These are phyloP conservation scores for Willowsia nigromaculata DNA, from an alignment of 2,888 invertebrate species.

Conservation along the genomic window DNA sequence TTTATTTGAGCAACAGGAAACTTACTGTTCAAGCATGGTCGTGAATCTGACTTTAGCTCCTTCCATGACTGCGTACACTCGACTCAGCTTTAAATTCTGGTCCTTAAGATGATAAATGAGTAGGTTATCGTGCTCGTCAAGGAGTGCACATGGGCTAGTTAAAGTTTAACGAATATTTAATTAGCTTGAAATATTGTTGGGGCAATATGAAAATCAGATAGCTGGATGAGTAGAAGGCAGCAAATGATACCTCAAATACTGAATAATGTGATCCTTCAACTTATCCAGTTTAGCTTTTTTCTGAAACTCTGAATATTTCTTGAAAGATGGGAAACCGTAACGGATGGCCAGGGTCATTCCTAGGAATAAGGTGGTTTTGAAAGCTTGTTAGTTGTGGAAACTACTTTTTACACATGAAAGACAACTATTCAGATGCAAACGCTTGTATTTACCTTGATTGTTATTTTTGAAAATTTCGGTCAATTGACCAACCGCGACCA, in stretches of 20 bases:
- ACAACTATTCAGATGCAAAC: too few species aligned
- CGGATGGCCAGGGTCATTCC: slow-evolving; percentile 60
- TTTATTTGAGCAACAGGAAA: background rate
- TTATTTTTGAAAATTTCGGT: slow-evolving; percentile 57
- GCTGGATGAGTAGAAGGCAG: too few species aligned
- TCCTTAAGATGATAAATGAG: slow-evolving; percentile 72
- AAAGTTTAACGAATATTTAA: background rate
- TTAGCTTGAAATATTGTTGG: too few species aligned
- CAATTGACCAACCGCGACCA: slow-evolving; percentile 66
- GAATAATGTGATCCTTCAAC: slow-evolving; percentile 68
- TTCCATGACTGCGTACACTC: slow-evolving; percentile 70
- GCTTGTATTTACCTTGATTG: slow-evolving; percentile 67
- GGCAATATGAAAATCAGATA: too few species aligned
- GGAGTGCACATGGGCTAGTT: slow-evolving; percentile 72
- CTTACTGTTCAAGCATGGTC: slow-evolving; percentile 69
- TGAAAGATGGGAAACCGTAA: slow-evolving; percentile 20
- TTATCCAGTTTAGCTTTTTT: slow-evolving; percentile 61
- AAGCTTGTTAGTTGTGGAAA: too few species aligned
- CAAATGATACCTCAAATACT: slow-evolving; percentile 71
- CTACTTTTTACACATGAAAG: too few species aligned
- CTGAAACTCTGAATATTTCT: slow-evolving; percentile 51
- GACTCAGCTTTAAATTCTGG: slow-evolving; percentile 58
- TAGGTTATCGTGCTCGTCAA: slow-evolving; percentile 69
- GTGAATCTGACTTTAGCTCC: slow-evolving; percentile 68
- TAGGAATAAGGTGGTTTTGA: background rate